Base-by-base conservation (phyloP, 2,113 vertebrate species). In the Plestiodon gilberti region DNA sequence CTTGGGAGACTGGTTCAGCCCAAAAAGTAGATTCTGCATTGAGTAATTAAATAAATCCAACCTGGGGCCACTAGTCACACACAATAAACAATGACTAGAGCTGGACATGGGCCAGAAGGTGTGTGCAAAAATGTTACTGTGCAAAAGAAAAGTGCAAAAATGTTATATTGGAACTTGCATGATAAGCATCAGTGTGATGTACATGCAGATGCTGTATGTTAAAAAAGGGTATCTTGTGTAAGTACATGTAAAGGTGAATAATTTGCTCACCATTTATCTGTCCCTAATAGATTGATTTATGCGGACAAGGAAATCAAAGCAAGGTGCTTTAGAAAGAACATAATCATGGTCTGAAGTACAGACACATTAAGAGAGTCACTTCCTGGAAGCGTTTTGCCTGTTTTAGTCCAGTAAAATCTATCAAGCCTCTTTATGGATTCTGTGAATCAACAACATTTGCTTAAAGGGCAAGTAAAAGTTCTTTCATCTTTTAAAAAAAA, bases 361-460 rank as follows among this genome's bases (percentile, higher is more conserved):
- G 70, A 81, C 25, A 61, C 40, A 9, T 10, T 38, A 62, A 13
- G 1, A 52, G 30, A 62, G 30, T 25, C n/a, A 13, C 52, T 76
- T 57, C 71, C 33, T 69, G 67, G 81, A 52, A 28, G 30, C 1
- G 61, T 82, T 59, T 78, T 4, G 84, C 70, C 52, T 91, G 23
- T 43, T 59, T 65, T 14, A 84, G 78, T 55, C 78, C 61, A 80
- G 33, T n/a, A 70, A 78, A 82, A 80, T 80, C 30, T 77, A 57
- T 64, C 59, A 76, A 43, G 38, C 43, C 55, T 28, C 15, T 80
- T 48, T 77, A 69, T 8, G 52, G 33, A 11, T 74, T 85, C 70
- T 25, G 64, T 62, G 84, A 89, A 65, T 73, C 80, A 89, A 86
- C 59, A 91, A 88, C 71, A 83, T 87, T 83, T 74, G 30, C 74